A percentile compares a stretch with the other conserved stretches of the same genome.
Conservation (phyloP, 2,113 vertebrate species). For the Tragelaphus imberbis region DNA sequence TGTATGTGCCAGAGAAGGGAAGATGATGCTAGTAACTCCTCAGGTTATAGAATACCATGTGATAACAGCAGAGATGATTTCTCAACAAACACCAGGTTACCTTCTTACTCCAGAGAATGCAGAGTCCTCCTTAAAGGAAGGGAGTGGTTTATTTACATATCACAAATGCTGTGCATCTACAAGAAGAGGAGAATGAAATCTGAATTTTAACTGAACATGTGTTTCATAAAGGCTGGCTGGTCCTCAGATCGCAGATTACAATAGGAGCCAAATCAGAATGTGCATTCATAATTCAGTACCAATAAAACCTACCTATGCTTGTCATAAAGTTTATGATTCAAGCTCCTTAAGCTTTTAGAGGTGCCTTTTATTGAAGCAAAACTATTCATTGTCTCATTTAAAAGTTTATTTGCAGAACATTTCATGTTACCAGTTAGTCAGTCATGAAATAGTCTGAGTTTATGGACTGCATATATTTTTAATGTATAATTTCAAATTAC, state of each 20-base stretch:
- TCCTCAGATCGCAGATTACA: not conserved
- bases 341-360: constrained; percentile 52
- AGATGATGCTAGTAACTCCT: not conserved
- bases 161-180: rapidly evolving
- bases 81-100: not conserved
- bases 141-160: not conserved
- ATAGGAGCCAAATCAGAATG: not conserved
- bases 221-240: not conserved
- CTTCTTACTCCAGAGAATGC: not conserved
- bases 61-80: not conserved
- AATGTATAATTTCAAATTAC: constrained; percentile 58
- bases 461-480: constrained; percentile 62
- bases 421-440: constrained; percentile 56
- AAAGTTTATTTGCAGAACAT: constrained; percentile 73
- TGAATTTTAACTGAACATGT: not conserved
- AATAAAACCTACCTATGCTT: constrained; percentile 32
- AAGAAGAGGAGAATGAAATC: not conserved
- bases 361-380: constrained; percentile 46
- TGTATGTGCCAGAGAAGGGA: not conserved
- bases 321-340: constrained; percentile 52
- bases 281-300: constrained; percentile 21
- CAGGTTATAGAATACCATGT: not conserved
- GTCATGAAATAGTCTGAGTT: constrained; percentile 64
- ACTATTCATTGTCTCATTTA: constrained; percentile 60
- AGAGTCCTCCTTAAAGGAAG: not conserved